phyloP scores from a whole-genome alignment of 2,888 invertebrate species.

The Ectemnius continuus region DNA sequence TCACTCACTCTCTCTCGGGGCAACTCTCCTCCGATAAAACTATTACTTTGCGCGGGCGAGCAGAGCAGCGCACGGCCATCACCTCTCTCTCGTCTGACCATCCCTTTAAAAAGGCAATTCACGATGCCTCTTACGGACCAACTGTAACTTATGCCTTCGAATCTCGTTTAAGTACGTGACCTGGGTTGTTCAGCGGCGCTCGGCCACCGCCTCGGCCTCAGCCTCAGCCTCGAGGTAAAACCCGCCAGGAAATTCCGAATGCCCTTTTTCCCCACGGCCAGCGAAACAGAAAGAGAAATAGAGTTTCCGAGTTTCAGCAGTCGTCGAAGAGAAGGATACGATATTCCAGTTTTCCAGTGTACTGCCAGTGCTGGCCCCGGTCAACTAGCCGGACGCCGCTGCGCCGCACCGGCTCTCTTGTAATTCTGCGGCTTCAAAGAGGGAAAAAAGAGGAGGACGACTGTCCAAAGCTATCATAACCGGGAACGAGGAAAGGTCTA shows the following conservation, averaged over 20 bases:
- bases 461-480: constrained; percentile 41
- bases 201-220: too few relatives aligned
- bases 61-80: neutral
- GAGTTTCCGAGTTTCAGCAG: neutral
- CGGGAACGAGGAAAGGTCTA: constrained; percentile 42
- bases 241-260: constrained; percentile 29
- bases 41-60: constrained; percentile 45
- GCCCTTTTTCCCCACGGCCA: neutral
- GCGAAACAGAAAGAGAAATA: too few relatives aligned
- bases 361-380: neutral
- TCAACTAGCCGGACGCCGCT: neutral
- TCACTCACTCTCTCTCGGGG: neutral
- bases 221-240: too few relatives aligned
- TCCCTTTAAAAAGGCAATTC: constrained; percentile 48
- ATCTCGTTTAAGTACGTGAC: constrained; percentile 55
- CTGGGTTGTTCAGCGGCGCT: constrained; percentile 22
- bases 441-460: neutral
- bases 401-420: constrained; percentile 3
- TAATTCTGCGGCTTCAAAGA: neutral
- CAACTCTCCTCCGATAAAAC: constrained; percentile 47
- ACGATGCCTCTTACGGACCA: constrained; percentile 35
- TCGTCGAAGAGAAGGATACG: neutral
- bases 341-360: neutral
- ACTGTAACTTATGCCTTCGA: constrained; percentile 55
- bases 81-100: constrained; percentile 17